Conservation (phyloP, 2,797 vertebrate genomes). For the Ispidina picta region DNA sequence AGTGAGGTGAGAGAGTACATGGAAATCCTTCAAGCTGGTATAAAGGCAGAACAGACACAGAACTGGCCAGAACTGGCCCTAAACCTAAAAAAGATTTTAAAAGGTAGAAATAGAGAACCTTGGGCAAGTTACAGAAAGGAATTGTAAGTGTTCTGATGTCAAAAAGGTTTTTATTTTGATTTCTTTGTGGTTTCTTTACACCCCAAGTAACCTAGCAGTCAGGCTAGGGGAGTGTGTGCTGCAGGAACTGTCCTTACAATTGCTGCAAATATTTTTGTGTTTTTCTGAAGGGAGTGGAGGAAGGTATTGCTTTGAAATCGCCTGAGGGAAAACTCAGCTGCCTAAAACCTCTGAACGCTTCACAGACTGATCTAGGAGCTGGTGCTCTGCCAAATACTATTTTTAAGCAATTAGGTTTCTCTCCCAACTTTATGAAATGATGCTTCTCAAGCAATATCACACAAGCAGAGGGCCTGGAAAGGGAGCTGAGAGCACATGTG, state of each 20-base stretch:
- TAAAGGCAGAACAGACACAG: background rate
- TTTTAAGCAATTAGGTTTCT: conserved; percentile 43
- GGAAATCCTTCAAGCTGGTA: background rate
- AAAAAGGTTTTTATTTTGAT: background rate
- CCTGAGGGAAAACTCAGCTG: conserved; percentile 19
- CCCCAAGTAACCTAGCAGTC: background rate
- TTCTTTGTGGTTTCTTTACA: background rate
- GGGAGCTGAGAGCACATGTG: background rate
- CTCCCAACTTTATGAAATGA: background rate
- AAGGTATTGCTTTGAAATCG: background rate
- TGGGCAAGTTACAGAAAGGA: background rate
- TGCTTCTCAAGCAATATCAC: background rate
- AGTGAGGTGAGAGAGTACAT: rapidly evolving
- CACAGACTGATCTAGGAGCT: conserved; percentile 15
- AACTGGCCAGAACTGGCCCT: background rate
- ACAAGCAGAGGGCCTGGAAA: background rate
- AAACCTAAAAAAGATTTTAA: background rate
- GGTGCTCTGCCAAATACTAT: conserved; percentile 35
- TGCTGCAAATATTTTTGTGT: background rate
- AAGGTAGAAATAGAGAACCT: background rate
- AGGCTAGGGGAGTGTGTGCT: background rate
- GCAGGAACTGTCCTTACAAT: background rate
- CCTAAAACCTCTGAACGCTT: conserved; percentile 30
- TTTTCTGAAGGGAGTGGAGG: background rate
- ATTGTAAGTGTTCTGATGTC: background rate